These are phyloP conservation scores for Griposia aprilina DNA, from an alignment of 2,888 invertebrate genomes.

Conservation along the genomic window DNA sequence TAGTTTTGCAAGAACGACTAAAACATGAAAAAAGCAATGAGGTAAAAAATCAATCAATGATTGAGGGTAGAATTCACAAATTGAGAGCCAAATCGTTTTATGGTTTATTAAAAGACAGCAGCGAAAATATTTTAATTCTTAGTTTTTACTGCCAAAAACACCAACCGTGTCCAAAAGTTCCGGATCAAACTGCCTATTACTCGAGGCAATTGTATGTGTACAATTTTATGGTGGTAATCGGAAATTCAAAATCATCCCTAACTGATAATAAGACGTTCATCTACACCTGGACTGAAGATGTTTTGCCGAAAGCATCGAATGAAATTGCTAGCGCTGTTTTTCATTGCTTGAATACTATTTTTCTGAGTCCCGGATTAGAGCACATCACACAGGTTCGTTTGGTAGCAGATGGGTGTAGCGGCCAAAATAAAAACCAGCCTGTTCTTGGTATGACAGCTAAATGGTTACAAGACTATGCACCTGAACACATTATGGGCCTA, in stretches of 20 bases:
- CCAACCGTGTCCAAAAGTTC: conserved; percentile 44
- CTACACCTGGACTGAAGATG: conserved; percentile 53
- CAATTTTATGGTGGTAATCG: conserved; percentile 53
- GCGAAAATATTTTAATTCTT: conserved; percentile 46
- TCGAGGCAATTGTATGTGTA: conserved; percentile 52
- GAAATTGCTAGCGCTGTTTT: conserved; percentile 44
- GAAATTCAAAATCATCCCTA: conserved; percentile 35
- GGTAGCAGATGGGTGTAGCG: conserved; percentile 33
- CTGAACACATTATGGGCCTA: conserved; percentile 34
- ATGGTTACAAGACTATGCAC: conserved; percentile 38
- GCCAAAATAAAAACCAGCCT: conserved; percentile 52
- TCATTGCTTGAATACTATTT: conserved; percentile 37
- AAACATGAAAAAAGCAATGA: conserved; percentile 49
- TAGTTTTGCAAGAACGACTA: conserved; percentile 56
- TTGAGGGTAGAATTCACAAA: conserved; percentile 59
- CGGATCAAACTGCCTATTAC: conserved; percentile 59
- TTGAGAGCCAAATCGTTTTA: conserved; percentile 64
- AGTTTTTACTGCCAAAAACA: no score
- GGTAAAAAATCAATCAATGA: conserved; percentile 54
- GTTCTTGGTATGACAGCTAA: conserved; percentile 34
- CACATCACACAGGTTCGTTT: conserved; percentile 36
- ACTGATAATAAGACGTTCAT: conserved; percentile 25
- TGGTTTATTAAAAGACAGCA: conserved; percentile 54
- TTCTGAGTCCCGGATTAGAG: conserved; percentile 23
- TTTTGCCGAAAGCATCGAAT: conserved; percentile 45